Conservation (phyloP, 2,113 vertebrate genomes). For the Prunella fulvescens region DNA sequence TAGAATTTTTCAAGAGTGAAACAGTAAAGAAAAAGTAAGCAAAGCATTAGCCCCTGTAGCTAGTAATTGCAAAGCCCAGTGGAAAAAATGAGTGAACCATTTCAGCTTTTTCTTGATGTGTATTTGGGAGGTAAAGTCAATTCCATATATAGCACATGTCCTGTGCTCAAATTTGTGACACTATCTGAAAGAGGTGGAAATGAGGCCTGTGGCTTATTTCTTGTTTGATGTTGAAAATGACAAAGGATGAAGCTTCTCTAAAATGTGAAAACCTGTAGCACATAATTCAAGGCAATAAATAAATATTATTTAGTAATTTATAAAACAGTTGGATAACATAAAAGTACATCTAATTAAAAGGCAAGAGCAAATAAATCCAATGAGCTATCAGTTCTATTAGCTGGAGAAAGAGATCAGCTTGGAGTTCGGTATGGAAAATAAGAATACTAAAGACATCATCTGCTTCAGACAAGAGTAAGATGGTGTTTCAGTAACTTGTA, state of each 20-base stretch:
- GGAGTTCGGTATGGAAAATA: not conserved
- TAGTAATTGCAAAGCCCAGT: not conserved
- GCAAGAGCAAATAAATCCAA: not conserved
- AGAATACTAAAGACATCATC: not conserved
- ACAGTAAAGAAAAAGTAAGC: not conserved
- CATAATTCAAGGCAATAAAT: not conserved
- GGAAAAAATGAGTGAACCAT: not conserved
- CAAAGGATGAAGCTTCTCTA: not conserved
- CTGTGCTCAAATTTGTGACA: not conserved
- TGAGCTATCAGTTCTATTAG: not conserved
- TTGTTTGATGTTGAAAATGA: not conserved
- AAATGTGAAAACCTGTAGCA: not conserved
- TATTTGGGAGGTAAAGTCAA: not conserved
- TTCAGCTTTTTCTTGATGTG: not conserved
- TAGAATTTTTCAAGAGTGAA: not conserved
- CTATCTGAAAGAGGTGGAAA: not conserved
- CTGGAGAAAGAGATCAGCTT: not conserved
- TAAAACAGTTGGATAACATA: not conserved
- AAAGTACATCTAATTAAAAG: not conserved
- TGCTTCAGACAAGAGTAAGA: not conserved
- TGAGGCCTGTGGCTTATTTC: not conserved
- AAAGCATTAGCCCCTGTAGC: not conserved
- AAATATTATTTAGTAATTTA: not conserved
- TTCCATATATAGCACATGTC: not conserved
- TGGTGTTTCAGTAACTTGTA: not conserved